Conservation (phyloP, 1,140 invertebrate species). For the Papilio helenus region DNA sequence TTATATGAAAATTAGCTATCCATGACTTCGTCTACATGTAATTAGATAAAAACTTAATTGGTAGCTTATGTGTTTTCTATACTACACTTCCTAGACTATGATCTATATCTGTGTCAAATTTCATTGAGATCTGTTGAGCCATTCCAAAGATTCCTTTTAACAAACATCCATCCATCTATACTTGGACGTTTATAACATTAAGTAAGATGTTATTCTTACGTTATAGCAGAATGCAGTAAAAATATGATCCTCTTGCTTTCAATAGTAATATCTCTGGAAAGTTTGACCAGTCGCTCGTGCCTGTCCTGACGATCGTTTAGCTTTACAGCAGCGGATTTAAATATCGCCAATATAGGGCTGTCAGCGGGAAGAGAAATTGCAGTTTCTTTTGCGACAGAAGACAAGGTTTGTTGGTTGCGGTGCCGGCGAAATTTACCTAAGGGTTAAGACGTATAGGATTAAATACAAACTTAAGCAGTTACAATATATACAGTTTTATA, state of each 20-base stretch:
- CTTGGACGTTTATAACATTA: too few species aligned
- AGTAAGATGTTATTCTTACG: constrained; percentile 54
- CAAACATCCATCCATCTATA: too few species aligned
- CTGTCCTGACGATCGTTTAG: constrained; percentile 93
- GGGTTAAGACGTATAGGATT: constrained; percentile 26
- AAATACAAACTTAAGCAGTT: constrained; percentile 1
- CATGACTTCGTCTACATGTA: too few species aligned
- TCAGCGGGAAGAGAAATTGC: constrained; percentile 64
- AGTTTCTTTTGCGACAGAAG: constrained; percentile 60
- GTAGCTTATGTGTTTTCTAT: too few species aligned
- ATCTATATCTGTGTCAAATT: too few species aligned
- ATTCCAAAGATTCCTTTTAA: too few species aligned
- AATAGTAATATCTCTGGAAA: constrained; percentile 94
- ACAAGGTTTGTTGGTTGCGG: constrained; percentile 54
- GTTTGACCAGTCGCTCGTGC: constrained; percentile 92
- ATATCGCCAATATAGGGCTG: constrained; percentile 86
- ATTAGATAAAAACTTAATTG: too few species aligned
- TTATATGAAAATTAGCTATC: neutral
- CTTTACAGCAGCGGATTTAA: constrained; percentile 86
- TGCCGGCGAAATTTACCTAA: constrained; percentile 64
- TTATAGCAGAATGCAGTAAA: constrained; percentile 89
- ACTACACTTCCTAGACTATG: too few species aligned
- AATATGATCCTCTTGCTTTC: constrained; percentile 96
- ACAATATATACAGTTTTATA: neutral
- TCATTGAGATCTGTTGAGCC: too few species aligned